phyloP scores from a whole-genome alignment of 1,140 invertebrate genomes.

The Cotesia vestalis region DNA sequence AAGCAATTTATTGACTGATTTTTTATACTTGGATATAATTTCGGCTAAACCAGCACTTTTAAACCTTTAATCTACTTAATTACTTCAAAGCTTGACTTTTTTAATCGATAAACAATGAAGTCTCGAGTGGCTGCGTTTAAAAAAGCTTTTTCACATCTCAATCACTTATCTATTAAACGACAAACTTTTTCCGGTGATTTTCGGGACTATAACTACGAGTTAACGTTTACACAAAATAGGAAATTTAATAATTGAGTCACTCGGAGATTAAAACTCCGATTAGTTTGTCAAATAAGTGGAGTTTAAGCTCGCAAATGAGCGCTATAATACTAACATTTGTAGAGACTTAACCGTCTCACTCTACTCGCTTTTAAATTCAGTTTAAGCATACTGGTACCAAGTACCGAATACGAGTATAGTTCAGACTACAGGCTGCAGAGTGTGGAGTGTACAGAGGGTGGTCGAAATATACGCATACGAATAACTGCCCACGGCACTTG shows the following conservation, averaged over 20 bases:
- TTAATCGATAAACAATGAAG: too few species aligned
- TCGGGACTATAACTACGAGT: too few species aligned
- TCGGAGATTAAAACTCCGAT: not conserved
- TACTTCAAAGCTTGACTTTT: too few species aligned
- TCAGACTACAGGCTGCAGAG: not conserved
- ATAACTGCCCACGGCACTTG: constrained; percentile 41
- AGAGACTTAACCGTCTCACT: not conserved
- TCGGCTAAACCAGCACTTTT: too few species aligned
- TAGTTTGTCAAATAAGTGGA: constrained; percentile 5
- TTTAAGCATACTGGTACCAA: not conserved
- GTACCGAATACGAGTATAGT: too few species aligned
- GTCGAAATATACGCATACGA: constrained; percentile 40
- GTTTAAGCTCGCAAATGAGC: not conserved
- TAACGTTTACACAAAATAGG: not conserved
- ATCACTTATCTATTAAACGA: too few species aligned
- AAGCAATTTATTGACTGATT: too few species aligned
- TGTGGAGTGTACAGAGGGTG: not conserved
- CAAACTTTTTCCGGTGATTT: too few species aligned
- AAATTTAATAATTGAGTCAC: not conserved
- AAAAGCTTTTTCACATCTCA: too few species aligned
- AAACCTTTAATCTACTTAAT: too few species aligned
- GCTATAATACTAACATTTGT: constrained; percentile 1
- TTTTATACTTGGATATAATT: too few species aligned
- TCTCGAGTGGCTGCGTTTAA: too few species aligned
- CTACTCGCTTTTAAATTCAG: constrained; percentile 22